Percentiles rank a stretch among this genome's conserved stretches.
phyloP scores from a whole-genome alignment of 2,113 vertebrate genomes.

The Caretta caretta region DNA sequence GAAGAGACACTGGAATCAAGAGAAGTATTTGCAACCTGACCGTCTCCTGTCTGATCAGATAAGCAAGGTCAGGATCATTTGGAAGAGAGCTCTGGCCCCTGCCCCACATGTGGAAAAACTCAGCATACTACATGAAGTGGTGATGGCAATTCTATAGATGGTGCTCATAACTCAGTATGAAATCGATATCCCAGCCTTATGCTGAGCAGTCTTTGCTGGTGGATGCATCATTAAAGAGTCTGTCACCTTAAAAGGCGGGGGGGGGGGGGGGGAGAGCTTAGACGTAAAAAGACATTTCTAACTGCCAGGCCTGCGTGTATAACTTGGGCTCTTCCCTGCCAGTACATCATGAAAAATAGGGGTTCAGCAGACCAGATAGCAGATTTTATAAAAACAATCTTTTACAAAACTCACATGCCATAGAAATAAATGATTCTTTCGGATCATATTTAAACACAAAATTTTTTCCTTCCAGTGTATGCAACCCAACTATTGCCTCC shows the following conservation, averaged over 20 bases:
- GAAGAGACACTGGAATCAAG: neutral
- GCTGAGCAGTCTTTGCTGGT: neutral
- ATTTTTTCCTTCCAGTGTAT: neutral
- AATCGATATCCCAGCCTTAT: neutral
- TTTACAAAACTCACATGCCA: neutral
- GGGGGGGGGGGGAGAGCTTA: no score
- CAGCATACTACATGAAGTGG: neutral
- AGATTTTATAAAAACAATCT: neutral
- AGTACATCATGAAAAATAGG: neutral
- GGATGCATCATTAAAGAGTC: neutral
- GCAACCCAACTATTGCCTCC: neutral
- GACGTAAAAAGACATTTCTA: neutral
- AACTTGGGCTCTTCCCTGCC: neutral
- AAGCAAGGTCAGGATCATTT: neutral
- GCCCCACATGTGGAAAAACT: neutral
- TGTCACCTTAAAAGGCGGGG: neutral
- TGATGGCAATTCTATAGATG: neutral
- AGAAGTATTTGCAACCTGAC: neutral
- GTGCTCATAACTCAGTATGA: neutral
- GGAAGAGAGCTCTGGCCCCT: neutral
- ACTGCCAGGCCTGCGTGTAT: neutral
- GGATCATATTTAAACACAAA: neutral
- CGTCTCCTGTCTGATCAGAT: neutral
- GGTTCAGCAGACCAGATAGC: neutral
- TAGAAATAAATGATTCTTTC: neutral